Conservation (phyloP, 2,113 vertebrate species). For the Xiphorhynchus elegans region DNA sequence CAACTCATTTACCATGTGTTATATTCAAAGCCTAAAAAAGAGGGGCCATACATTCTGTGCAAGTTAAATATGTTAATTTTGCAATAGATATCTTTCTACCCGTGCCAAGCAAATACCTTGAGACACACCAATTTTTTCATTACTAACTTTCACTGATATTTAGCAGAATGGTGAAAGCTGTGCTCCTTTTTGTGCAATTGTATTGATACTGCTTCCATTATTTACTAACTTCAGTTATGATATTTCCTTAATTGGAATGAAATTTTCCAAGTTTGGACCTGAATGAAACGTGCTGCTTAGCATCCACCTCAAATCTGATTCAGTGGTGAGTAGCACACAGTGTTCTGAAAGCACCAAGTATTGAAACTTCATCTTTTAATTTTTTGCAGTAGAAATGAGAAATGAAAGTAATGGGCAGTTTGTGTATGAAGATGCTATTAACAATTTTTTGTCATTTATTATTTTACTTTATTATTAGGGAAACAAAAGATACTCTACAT, state of each 20-base stretch:
- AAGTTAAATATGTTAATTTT: constrained; percentile 35
- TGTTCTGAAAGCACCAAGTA: not conserved
- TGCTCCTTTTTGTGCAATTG: not conserved
- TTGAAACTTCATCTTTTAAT: not conserved
- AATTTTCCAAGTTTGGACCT: not conserved
- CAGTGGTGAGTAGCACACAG: not conserved
- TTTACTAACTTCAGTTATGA: not conserved
- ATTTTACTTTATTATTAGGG: constrained; percentile 3
- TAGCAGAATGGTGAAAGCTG: not conserved
- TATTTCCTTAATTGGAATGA: not conserved
- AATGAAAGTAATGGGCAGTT: not conserved
- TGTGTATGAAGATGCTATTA: not conserved
- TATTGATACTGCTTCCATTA: not conserved
- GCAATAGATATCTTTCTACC: not conserved
- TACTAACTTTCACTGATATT: not conserved
- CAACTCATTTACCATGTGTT: not conserved
- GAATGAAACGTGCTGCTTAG: not conserved
- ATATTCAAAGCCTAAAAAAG: not conserved
- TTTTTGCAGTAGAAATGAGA: not conserved
- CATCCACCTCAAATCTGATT: not conserved
- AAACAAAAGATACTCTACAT: not conserved
- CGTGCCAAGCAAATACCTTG: not conserved
- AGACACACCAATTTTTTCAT: not conserved
- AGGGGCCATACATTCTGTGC: not conserved
- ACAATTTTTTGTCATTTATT: not conserved